These are phyloP conservation scores for Heliconius congener DNA, from an alignment of 1,140 invertebrate genomes.

Conservation along the genomic window DNA sequence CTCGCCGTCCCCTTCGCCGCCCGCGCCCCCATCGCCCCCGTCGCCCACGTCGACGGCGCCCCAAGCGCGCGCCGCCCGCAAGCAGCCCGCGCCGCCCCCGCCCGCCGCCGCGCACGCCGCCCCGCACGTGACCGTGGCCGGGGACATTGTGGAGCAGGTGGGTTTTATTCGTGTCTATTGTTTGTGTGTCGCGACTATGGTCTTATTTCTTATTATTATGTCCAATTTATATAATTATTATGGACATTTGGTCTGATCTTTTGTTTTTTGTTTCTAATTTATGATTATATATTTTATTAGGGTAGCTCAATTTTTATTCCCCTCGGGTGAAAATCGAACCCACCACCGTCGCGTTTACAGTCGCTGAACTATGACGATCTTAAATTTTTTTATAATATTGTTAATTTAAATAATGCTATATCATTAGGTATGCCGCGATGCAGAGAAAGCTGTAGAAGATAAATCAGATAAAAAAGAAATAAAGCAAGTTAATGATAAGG, in stretches of 20 bases:
- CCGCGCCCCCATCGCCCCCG: constrained; percentile 22
- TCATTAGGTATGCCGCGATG: constrained; percentile 72
- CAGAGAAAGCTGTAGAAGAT: constrained; percentile 70
- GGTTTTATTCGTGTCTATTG: not conserved
- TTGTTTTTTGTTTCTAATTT: too few species aligned
- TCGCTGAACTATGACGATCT: too few species aligned
- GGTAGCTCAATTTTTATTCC: too few species aligned
- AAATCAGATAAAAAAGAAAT: constrained; percentile 52
- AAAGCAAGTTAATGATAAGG: constrained; percentile 47
- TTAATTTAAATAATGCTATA: not conserved
- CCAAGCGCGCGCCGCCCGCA: constrained; percentile 45
- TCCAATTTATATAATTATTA: too few species aligned
- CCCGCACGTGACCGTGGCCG: constrained; percentile 45
- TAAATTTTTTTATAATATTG: not conserved
- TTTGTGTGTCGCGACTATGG: too few species aligned
- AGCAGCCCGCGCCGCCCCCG: constrained; percentile 77
- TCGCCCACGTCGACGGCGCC: constrained; percentile 27
- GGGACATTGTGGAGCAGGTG: constrained; percentile 66
- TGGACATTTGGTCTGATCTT: too few species aligned
- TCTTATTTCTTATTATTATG: too few species aligned
- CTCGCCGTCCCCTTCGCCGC: constrained; percentile 18
- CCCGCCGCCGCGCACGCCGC: constrained; percentile 43
- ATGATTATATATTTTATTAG: too few species aligned
- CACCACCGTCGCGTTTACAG: too few species aligned
- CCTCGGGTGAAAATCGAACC: too few species aligned